Percentiles rank a stretch among this genome's conserved stretches.
Conservation (phyloP, 2,113 vertebrate species). For the Glareola pratincola region DNA sequence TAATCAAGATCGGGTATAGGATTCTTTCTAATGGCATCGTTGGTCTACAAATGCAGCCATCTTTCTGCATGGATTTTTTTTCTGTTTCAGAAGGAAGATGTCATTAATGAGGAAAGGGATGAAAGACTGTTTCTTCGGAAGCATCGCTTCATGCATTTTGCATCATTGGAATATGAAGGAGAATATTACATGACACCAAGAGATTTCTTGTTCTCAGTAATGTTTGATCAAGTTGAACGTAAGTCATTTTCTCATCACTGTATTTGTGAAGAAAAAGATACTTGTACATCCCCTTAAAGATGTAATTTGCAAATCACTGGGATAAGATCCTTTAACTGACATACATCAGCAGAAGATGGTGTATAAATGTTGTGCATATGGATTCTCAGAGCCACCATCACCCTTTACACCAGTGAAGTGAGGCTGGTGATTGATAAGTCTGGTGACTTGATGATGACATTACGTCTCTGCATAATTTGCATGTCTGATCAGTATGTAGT, state of each 20-base stretch:
- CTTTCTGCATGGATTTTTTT: not conserved
- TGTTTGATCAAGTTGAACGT: slow-evolving; percentile 90
- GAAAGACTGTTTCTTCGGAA: slow-evolving; percentile 74
- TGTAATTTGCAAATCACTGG: not conserved
- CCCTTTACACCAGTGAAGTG: not conserved
- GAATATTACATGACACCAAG: slow-evolving; percentile 95
- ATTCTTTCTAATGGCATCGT: not conserved
- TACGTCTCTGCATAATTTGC: not conserved
- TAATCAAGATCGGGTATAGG: not conserved
- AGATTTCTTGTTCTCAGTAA: slow-evolving; percentile 93
- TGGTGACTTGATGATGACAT: not conserved
- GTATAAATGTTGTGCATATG: not conserved
- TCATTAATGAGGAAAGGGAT: slow-evolving; percentile 9
- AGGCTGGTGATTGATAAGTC: not conserved
- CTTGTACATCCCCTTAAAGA: not conserved
- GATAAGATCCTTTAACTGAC: not conserved
- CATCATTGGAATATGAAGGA: slow-evolving; percentile 83
- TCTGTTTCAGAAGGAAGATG: slow-evolving; percentile 66
- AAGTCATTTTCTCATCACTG: slow-evolving; percentile 65
- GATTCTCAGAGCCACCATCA: not conserved
- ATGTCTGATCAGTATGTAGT: not conserved
- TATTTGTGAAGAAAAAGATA: not conserved
- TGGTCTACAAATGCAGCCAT: not conserved
- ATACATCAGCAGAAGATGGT: not conserved
- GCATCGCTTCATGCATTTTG: slow-evolving; percentile 88